These are phyloP conservation scores for Adelognathus sp. DNA, from an alignment of 2,888 invertebrate species.

Conservation along the genomic window DNA sequence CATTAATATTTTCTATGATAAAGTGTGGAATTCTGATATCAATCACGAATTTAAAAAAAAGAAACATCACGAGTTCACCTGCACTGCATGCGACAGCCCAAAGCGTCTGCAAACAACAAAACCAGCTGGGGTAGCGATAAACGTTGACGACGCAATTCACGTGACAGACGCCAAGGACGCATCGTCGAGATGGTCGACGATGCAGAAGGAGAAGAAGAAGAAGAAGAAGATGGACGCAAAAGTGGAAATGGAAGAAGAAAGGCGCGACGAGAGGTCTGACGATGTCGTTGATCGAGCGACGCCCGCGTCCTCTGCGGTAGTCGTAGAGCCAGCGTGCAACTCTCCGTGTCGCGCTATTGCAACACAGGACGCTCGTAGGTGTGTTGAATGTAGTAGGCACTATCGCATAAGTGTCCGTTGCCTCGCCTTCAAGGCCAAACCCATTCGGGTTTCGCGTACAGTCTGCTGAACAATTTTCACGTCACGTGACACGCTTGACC, in stretches of 20 bases:
- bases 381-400: neutral
- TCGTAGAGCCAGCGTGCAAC: constrained; percentile 2
- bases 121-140: constrained; percentile 5
- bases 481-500: neutral
- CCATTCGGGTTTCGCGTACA: constrained; percentile 54
- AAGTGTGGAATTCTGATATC: constrained; percentile 2
- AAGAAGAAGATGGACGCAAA: constrained; percentile 5
- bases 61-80: constrained; percentile 14
- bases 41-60: constrained; percentile 6
- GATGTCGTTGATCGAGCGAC: constrained; percentile 30
- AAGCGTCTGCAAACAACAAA: constrained; percentile 30
- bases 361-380: constrained; percentile 8
- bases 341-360: neutral
- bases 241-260: constrained; percentile 30
- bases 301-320: constrained; percentile 15
- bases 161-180: constrained; percentile 42
- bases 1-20: neutral
- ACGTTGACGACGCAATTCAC: constrained; percentile 45
- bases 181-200: constrained; percentile 25
- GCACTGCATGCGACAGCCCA: neutral
- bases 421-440: constrained; percentile 50
- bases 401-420: constrained; percentile 30
- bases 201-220: constrained; percentile 23
- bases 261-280: constrained; percentile 33
- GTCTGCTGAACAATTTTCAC: constrained; percentile 48